These are phyloP conservation scores for Chrysolina haemoptera DNA, from an alignment of 2,888 invertebrate species.

Conservation along the genomic window DNA sequence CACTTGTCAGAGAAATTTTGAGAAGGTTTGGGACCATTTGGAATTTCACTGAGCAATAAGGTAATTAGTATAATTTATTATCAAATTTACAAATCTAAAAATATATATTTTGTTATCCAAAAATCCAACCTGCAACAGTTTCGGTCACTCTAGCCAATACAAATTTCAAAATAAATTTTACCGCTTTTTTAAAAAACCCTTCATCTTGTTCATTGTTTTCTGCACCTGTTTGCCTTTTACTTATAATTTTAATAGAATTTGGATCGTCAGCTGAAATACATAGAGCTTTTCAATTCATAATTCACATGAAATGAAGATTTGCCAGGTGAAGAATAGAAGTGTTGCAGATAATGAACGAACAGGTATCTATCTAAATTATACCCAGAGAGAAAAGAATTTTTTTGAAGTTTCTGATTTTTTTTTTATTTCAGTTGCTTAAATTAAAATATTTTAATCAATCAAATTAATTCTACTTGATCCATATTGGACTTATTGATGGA, in stretches of 20 bases:
- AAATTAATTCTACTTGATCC: no score
- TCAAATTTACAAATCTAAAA: neutral
- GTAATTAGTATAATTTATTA: neutral
- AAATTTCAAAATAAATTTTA: conserved; percentile 33
- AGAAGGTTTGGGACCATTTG: no score
- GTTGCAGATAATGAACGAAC: no score
- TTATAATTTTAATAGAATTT: conserved; percentile 17
- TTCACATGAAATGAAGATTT: neutral
- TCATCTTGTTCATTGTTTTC: conserved; percentile 14
- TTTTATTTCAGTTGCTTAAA: no score
- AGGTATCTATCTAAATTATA: no score
- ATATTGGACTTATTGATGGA: no score
- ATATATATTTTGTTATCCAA: conserved; percentile 32
- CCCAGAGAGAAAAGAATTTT: no score
- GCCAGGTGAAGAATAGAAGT: no score
- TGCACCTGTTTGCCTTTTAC: conserved; percentile 34
- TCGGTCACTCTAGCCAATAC: conserved; percentile 31
- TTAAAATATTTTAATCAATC: no score
- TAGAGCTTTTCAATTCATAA: neutral
- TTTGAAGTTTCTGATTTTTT: no score
- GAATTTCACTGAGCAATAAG: neutral
- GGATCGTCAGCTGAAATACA: conserved; percentile 24
- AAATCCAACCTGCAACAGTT: conserved; percentile 22
- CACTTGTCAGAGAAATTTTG: no score
- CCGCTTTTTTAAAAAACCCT: conserved; percentile 35